Conservation (phyloP, 2,888 invertebrate genomes). For the Yponomeuta plumbellus region DNA sequence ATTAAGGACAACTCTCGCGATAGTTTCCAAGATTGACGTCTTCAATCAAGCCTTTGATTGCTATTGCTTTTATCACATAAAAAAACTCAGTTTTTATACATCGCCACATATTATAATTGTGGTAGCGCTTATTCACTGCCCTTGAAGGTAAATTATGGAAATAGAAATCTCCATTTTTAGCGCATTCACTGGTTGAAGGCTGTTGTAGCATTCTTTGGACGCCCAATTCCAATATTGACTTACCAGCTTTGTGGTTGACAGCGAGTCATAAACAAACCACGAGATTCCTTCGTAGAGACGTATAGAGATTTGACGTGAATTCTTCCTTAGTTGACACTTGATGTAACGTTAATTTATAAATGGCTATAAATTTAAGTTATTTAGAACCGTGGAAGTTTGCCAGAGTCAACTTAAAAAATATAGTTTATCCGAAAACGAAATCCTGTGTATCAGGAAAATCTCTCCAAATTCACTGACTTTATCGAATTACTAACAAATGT, state of each 20-base stretch:
- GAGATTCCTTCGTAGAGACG: neutral
- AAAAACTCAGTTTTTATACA: slow-evolving; percentile 40
- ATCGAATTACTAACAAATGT: too few relatives aligned
- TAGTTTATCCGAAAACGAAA: too few relatives aligned
- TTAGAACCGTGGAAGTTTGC: too few relatives aligned
- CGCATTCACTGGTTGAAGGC: neutral
- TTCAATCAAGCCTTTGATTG: slow-evolving; percentile 38
- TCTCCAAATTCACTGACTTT: too few relatives aligned
- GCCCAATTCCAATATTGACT: slow-evolving; percentile 1
- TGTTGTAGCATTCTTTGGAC: neutral
- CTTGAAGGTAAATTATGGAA: neutral
- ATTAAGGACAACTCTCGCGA: slow-evolving; percentile 40
- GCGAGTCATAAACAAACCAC: neutral
- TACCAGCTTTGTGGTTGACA: neutral
- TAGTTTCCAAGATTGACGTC: slow-evolving; percentile 49
- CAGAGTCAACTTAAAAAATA: too few relatives aligned
- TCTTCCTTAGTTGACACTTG: neutral
- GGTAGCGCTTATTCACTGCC: neutral
- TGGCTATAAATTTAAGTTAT: neutral
- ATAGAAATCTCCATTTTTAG: neutral
- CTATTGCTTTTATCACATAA: slow-evolving; percentile 33
- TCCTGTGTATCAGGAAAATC: too few relatives aligned
- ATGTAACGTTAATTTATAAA: neutral
- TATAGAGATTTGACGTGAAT: neutral
- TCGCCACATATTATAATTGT: slow-evolving; percentile 11